Evolutionary conservation across 1,140 invertebrate genomes (phyloP).

Genomic region (Oscheius sp.): DNA sequence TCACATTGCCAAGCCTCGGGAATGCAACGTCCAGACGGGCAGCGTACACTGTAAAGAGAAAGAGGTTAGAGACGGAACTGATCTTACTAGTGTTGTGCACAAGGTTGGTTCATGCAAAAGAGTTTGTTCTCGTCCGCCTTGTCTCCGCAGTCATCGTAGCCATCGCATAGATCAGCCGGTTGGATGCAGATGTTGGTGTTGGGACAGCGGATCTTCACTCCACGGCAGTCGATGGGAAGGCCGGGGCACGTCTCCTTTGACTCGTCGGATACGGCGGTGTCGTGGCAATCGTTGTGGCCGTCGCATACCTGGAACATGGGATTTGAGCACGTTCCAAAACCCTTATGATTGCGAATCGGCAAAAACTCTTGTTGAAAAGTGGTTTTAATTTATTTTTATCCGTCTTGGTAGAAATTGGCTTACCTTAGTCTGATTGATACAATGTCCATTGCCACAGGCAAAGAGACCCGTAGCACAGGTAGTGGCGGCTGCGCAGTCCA

Average conservation of each 20-base stretch:
- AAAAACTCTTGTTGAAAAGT: background rate
- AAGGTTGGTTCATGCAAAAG: slow-evolving; percentile 58
- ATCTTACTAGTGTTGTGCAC: slow-evolving; percentile 52
- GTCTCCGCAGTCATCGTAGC: slow-evolving; percentile 54
- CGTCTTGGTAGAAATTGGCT: background rate
- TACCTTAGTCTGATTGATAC: slow-evolving; percentile 56
- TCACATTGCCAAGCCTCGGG: slow-evolving; percentile 61
- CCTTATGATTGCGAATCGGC: background rate
- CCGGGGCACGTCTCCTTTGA: slow-evolving; percentile 53
- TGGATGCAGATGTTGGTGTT: slow-evolving; percentile 61
- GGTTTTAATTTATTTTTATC: background rate
- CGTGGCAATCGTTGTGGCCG: slow-evolving; percentile 60
- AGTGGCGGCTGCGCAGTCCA: slow-evolving; percentile 71
- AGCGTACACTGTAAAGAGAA: slow-evolving; percentile 49
- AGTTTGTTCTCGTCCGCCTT: slow-evolving; percentile 57
- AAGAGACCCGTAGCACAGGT: slow-evolving; percentile 85
- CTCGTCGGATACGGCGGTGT: slow-evolving; percentile 57
- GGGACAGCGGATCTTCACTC: slow-evolving; percentile 56
- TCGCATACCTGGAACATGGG: too few relatives aligned
- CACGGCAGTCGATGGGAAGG: slow-evolving; percentile 59
- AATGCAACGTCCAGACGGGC: slow-evolving; percentile 59
- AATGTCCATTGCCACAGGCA: slow-evolving; percentile 81
- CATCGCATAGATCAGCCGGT: slow-evolving; percentile 57
- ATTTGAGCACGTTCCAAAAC: background rate
- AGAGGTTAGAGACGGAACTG: background rate